Conservation (phyloP, 1,140 invertebrate genomes). For the Rhagoletis pomonella region DNA sequence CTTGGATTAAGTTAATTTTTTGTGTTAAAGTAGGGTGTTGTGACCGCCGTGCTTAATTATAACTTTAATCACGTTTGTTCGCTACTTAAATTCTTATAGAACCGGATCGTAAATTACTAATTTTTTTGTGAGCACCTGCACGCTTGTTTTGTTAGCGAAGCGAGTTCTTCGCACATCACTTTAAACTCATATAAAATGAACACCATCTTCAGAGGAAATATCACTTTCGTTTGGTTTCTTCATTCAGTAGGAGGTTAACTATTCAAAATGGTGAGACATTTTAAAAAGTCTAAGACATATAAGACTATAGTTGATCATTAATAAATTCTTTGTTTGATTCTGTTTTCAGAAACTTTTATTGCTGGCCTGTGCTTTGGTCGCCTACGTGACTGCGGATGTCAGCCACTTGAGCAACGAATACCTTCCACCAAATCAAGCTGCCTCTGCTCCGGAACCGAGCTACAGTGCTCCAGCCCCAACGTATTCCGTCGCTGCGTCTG, state of each 20-base stretch:
- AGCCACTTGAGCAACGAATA: conserved; percentile 39
- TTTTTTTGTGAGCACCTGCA: conserved; percentile 24
- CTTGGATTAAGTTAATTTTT: no score
- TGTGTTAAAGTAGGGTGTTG: no score
- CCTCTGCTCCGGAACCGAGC: conserved; percentile 7
- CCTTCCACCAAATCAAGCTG: conserved; percentile 33
- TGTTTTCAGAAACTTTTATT: conserved; percentile 44
- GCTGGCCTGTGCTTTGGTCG: conserved; percentile 30
- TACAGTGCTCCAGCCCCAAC: neutral
- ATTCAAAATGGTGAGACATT: conserved; percentile 29
- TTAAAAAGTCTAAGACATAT: no score
- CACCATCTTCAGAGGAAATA: neutral
- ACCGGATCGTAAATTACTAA: neutral
- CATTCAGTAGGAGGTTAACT: neutral
- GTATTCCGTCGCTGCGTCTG: neutral
- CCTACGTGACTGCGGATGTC: conserved; percentile 37
- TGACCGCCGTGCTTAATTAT: no score
- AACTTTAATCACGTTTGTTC: neutral
- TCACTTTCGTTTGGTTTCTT: conserved; percentile 30
- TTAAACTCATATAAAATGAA: conserved; percentile 4
- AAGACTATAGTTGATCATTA: neutral
- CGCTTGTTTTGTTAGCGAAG: neutral
- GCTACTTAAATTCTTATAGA: neutral
- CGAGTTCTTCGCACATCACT: neutral
- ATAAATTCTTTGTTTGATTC: neutral